These are phyloP conservation scores for Calameuta pallipes DNA, from an alignment of 2,888 invertebrate species.

Conservation along the genomic window DNA sequence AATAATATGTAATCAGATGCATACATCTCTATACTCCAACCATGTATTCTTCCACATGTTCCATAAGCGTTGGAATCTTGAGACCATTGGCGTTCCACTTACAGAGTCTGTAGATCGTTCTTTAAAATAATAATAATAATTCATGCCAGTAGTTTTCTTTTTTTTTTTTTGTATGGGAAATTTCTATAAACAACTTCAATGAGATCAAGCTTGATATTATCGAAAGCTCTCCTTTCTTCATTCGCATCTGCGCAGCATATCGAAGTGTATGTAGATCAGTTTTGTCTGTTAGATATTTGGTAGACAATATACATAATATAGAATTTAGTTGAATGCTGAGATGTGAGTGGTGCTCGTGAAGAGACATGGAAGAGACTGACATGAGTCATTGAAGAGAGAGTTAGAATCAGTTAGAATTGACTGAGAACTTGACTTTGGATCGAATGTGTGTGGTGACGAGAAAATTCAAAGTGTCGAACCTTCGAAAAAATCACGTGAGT, in stretches of 20 bases:
- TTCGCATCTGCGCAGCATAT: neutral
- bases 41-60: neutral
- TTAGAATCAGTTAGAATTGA: neutral
- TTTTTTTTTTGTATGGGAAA: neutral
- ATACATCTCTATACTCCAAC: neutral
- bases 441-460: neutral
- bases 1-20: neutral
- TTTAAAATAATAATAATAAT: neutral
- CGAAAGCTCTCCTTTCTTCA: neutral
- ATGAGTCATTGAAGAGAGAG: neutral
- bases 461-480: neutral
- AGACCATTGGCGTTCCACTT: neutral
- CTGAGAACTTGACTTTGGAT: neutral
- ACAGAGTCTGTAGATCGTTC: neutral
- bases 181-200: neutral
- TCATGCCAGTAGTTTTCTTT: neutral
- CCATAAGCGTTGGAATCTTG: neutral
- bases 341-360: neutral
- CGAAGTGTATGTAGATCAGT: neutral
- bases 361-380: neutral
- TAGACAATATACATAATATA: neutral
- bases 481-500: neutral
- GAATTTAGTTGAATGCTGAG: neutral
- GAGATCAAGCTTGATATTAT: neutral
- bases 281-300: neutral